Evolutionary conservation across 2,797 vertebrate genomes (phyloP), one percentile per base, ranked within the genome.

Genomic region (Enteromius thamalakanensis): DNA sequence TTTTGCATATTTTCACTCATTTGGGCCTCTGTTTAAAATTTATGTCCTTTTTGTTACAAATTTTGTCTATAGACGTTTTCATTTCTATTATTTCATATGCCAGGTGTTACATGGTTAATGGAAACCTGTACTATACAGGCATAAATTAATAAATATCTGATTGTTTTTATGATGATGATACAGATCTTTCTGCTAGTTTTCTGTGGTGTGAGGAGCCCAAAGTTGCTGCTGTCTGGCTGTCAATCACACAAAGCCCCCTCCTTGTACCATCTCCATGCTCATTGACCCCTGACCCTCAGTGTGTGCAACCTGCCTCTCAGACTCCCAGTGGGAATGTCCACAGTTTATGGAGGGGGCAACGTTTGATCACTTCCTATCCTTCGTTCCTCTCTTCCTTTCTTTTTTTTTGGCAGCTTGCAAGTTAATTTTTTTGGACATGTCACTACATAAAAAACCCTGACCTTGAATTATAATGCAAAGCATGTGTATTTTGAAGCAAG

Each of bases 321-420:
- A 71, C 76, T 86, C 84, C 84, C 82, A 64, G 51, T 82, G 79
- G 86, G 62, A 81, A 78, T 62, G n/a, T 62, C 45, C 79, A 58
- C 40, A 64, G 60, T 69, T 67, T 84, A 58, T 45, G 26, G 34
- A 45, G 51, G 26, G 64, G 67, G 23, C 55, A 76, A 26, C 0
- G 17, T 40, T 72, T 81, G n/a, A 85, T 68, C 32, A 67, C 40
- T 51, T 49, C 58, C 14, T 79, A 3, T 72, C 23, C 26, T 45
- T 51, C 58, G n/a, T 83, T 53, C 21, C 42, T 82, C 15, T 51
- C 42, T 45, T 71, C n/a, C 10, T 60, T 15, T 10, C 15, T n/a
- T 42, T 45, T 4, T 64, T 65, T 82, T 68, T 68, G 32, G n/a
- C 45, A 23, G 34, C 49, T 45, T 29, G 11, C 11, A 8, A 55